Evolutionary conservation across 2,888 invertebrate species (phyloP), one percentile per base, ranked within the genome.

Genomic region (Drosophila macrospina): DNA sequence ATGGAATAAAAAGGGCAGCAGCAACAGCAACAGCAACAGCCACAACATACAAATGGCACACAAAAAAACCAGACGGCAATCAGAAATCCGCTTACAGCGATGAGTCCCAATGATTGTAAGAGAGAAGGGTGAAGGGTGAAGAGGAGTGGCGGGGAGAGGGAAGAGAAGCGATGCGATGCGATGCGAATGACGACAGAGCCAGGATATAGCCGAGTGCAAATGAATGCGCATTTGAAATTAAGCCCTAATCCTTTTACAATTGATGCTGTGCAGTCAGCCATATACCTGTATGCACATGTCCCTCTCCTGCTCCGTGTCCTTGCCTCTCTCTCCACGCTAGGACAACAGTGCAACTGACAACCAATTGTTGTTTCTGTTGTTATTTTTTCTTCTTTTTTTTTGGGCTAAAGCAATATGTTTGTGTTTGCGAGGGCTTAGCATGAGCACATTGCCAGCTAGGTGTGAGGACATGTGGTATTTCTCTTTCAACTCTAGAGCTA

Each of bases 181-280:
- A 44, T 36, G 57, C 50, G 57, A 39, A 57, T 48, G 57, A 39
- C 51, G 30, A 59, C 41, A 41, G 51, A 55, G 63, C 67, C 57
- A 8, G 28, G 39, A 39, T 41, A 52, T 5, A 30, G 28, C 39
- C 20, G 69, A 72, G 69, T 79, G 80, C 82, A 85, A 85, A 89
- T 88, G 88, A 89, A 86, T 86, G 86, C 86, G 84, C 86, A 86
- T 86, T 86, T 86, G 68, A 89, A 86, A 89, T 86, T 87, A 89
- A 89, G 82, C 67, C 85, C 65, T 89, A 86, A 89, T 89, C 89
- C 89, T 86, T 89, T 86, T 89, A 89, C 86, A 89, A 86, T 86
- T 86, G 89, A 86, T 88, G 82, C 82, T 74, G 86, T 87, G 87
- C 89, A 88, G 71, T 87, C 85, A 88, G 81, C 66, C 84, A 81